Conservation (phyloP, 2,113 vertebrate species). For the Lutjanus erythropterus region DNA sequence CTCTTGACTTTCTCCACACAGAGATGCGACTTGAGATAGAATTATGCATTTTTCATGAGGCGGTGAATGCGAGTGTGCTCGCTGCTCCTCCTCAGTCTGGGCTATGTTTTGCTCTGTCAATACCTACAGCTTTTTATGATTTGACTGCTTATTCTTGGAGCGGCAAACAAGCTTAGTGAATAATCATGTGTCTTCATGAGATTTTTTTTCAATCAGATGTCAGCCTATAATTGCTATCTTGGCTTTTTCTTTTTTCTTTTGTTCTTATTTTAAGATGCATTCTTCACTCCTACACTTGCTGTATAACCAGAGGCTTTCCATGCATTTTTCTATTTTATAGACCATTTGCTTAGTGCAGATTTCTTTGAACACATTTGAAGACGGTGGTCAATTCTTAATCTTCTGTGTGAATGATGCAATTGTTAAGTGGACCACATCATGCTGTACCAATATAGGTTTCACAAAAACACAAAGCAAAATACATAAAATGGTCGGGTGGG, state of each 20-base stretch:
- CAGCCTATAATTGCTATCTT: conserved; percentile 40
- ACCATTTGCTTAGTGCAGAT: background rate
- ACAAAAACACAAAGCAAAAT: background rate
- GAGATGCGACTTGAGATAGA: conserved; percentile 74
- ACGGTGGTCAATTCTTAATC: conserved; percentile 2
- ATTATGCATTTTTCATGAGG: conserved; percentile 81
- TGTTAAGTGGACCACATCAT: background rate
- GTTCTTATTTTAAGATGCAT: conserved; percentile 14
- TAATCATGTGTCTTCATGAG: conserved; percentile 45
- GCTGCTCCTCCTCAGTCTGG: conserved; percentile 63
- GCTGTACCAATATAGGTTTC: background rate
- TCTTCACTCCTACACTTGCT: conserved; percentile 12
- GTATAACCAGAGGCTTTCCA: background rate
- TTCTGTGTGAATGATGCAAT: background rate
- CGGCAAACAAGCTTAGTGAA: conserved; percentile 49
- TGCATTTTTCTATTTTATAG: conserved; percentile 3
- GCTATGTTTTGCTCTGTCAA: conserved; percentile 69
- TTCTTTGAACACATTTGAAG: background rate
- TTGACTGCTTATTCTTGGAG: conserved; percentile 56
- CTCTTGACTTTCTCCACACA: conserved; percentile 68
- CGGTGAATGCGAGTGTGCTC: conserved; percentile 56
- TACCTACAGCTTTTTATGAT: conserved; percentile 69
- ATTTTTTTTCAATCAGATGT: conserved; percentile 32
- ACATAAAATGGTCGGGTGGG: background rate
- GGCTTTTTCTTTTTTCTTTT: conserved; percentile 5